These are phyloP conservation scores for Thumatha senex DNA, from an alignment of 2,888 invertebrate species.

Conservation along the genomic window DNA sequence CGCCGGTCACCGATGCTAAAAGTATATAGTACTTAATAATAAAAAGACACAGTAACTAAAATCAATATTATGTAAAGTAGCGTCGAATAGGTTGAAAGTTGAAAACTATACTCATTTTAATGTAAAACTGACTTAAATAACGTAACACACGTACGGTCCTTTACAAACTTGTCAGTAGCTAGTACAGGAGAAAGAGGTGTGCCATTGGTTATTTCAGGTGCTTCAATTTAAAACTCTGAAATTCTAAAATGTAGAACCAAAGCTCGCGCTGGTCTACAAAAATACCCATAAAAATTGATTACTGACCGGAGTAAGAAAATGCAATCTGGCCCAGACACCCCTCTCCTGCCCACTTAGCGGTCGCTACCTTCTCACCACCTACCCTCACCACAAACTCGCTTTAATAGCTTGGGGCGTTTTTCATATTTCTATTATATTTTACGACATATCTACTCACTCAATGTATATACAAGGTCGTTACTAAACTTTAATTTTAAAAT, in stretches of 20 bases:
- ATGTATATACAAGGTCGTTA: slow-evolving; percentile 27
- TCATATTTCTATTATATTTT: slow-evolving; percentile 63
- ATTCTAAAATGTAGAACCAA: slow-evolving; percentile 20
- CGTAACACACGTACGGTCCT: no score
- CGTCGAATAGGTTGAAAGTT: no score
- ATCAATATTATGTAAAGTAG: no score
- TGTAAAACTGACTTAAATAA: no score
- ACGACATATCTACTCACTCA: slow-evolving; percentile 39
- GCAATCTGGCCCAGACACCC: slow-evolving; percentile 65
- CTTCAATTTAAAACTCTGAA: background rate
- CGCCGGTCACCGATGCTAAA: no score
- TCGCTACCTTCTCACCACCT: slow-evolving; percentile 19
- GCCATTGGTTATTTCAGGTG: no score
- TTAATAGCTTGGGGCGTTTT: slow-evolving; percentile 65
- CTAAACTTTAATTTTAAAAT: slow-evolving; percentile 31
- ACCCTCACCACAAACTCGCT: slow-evolving; percentile 41
- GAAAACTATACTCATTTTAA: no score
- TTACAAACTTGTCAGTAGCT: no score
- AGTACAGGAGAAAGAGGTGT: no score
- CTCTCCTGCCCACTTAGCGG: slow-evolving; percentile 25
- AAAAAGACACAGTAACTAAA: no score
- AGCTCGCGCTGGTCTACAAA: slow-evolving; percentile 59
- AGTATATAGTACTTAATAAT: no score
- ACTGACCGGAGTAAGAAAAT: slow-evolving; percentile 76
- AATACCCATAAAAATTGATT: slow-evolving; percentile 80